These are phyloP conservation scores for Leptopilina syphax DNA, from an alignment of 2,888 invertebrate genomes.

Conservation along the genomic window DNA sequence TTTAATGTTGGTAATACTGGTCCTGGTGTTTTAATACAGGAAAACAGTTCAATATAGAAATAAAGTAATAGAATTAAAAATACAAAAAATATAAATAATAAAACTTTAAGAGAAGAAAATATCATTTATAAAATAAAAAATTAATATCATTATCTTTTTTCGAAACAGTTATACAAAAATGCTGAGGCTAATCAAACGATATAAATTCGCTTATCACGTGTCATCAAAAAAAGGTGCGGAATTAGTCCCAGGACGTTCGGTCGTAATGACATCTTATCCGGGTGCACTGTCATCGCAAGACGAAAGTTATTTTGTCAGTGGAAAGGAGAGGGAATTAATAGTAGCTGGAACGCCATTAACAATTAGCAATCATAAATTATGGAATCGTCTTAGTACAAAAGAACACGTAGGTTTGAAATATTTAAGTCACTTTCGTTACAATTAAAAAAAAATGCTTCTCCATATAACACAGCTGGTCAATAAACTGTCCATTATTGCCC, in stretches of 20 bases:
- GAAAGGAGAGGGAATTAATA: slow-evolving; percentile 79
- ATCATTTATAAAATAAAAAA: too few species aligned
- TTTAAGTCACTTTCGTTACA: neutral
- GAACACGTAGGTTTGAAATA: slow-evolving; percentile 76
- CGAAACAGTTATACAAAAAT: slow-evolving; percentile 85
- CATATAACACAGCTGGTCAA: too few species aligned
- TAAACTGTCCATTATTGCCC: neutral
- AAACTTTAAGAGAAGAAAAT: too few species aligned
- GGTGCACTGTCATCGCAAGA: slow-evolving; percentile 89
- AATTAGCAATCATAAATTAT: slow-evolving; percentile 85
- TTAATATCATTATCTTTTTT: neutral
- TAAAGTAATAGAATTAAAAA: too few species aligned
- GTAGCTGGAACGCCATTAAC: slow-evolving; percentile 88
- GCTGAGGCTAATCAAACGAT: slow-evolving; percentile 90
- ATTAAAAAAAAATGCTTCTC: too few species aligned
- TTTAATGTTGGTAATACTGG: neutral
- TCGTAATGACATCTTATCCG: slow-evolving; percentile 91
- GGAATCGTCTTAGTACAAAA: slow-evolving; percentile 83
- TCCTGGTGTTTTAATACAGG: neutral
- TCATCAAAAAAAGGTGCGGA: slow-evolving; percentile 77
- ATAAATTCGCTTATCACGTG: slow-evolving; percentile 87
- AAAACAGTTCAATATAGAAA: too few species aligned
- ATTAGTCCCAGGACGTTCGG: slow-evolving; percentile 82
- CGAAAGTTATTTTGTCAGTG: slow-evolving; percentile 86
- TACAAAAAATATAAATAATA: too few species aligned